phyloP scores from a whole-genome alignment of 2,113 vertebrate species.

The Heloderma charlesbogerti region DNA sequence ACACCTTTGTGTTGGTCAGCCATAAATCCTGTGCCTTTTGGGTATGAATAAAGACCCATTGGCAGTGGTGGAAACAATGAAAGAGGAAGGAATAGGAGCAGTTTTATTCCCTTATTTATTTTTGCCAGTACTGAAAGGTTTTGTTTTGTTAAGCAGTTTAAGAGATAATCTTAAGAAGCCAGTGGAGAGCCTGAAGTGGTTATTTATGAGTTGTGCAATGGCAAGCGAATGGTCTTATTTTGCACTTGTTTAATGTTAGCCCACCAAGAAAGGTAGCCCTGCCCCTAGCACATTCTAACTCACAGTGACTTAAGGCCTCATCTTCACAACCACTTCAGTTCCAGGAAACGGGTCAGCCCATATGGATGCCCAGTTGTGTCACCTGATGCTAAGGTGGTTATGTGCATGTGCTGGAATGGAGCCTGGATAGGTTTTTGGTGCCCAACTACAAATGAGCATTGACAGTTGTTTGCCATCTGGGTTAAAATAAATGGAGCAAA shows the following conservation, averaged over 20 bases:
- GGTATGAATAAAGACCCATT: background rate
- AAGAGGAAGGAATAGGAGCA: background rate
- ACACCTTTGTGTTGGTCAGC: background rate
- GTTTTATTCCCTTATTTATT: background rate
- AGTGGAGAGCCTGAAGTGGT: background rate
- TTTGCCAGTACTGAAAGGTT: background rate
- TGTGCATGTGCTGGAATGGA: background rate
- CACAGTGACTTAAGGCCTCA: background rate
- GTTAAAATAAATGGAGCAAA: too few relatives aligned
- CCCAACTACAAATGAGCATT: background rate
- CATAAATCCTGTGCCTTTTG: background rate
- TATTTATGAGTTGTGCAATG: background rate
- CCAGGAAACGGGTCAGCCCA: background rate
- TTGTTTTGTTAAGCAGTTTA: conserved; percentile 18
- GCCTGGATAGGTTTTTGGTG: background rate
- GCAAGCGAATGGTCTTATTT: background rate
- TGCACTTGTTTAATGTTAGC: background rate
- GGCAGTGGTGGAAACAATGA: background rate
- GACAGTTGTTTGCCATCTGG: too few relatives aligned
- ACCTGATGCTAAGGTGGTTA: background rate
- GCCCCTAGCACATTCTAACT: background rate
- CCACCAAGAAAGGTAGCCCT: background rate
- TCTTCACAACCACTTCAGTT: background rate
- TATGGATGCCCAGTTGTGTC: background rate
- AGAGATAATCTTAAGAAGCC: background rate